Evolutionary conservation across 1,140 invertebrate genomes (phyloP).

Genomic region (Aphelinus atriplicis): DNA sequence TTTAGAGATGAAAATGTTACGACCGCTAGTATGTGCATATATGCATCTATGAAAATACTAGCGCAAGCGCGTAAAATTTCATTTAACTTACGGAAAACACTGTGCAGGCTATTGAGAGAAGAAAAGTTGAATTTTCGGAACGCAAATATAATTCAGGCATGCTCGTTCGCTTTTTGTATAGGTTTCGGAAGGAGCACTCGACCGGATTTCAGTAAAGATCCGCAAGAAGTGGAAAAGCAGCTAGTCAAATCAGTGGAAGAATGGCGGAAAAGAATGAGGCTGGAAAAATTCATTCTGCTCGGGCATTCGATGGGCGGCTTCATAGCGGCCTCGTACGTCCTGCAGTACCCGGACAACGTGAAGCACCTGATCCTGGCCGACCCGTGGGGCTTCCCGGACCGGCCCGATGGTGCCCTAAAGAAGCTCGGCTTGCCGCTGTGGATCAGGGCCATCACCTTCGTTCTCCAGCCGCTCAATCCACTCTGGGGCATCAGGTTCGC

Average conservation of each 20-base stretch:
- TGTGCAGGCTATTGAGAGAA: no score
- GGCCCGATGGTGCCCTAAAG: constrained; percentile 71
- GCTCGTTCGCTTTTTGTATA: constrained; percentile 47
- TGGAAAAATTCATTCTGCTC: constrained; percentile 89
- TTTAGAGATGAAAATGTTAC: no score
- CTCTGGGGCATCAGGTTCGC: constrained; percentile 88
- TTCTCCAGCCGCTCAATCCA: constrained; percentile 89
- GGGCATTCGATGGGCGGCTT: constrained; percentile 97
- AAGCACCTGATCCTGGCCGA: constrained; percentile 94
- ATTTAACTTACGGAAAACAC: no score
- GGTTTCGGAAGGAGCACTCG: constrained; percentile 94
- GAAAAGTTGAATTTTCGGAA: no score
- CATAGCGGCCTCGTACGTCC: constrained; percentile 88
- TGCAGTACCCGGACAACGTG: constrained; percentile 84
- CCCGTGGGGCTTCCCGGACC: constrained; percentile 95
- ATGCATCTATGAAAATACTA: no score
- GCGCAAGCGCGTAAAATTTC: no score
- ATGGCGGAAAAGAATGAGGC: constrained; percentile 89
- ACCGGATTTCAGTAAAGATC: constrained; percentile 82
- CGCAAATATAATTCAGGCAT: no score
- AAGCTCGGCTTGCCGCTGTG: constrained; percentile 78
- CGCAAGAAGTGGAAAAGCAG: constrained; percentile 84
- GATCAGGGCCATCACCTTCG: constrained; percentile 79
- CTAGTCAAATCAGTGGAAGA: constrained; percentile 92
- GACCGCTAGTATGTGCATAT: no score